These are phyloP conservation scores for Ophion slaviceki DNA, from an alignment of 2,888 invertebrate species.

Conservation along the genomic window DNA sequence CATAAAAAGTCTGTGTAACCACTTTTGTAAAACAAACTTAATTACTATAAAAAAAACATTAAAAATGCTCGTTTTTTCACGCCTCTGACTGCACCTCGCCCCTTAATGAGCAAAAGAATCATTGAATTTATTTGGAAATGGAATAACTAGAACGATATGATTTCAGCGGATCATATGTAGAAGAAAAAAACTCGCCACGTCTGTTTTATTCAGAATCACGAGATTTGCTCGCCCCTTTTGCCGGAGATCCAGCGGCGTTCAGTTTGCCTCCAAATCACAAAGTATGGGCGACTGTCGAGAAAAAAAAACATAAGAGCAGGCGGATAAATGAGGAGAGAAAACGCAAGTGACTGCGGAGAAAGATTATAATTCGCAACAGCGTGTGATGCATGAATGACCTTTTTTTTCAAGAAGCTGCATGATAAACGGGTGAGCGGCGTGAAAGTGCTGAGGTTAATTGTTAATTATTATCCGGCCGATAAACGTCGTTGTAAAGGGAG, in stretches of 20 bases:
- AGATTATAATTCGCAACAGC: slow-evolving; percentile 23
- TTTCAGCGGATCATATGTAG: neutral
- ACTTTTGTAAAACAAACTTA: no score
- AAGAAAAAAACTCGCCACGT: neutral
- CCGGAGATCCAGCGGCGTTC: no score
- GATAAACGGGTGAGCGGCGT: slow-evolving; percentile 58
- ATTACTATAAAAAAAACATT: no score
- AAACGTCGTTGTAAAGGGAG: slow-evolving; percentile 47
- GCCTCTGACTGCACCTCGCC: no score
- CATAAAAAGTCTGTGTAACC: no score
- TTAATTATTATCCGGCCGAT: slow-evolving; percentile 61
- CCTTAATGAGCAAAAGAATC: no score
- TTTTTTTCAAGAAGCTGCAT: slow-evolving; percentile 68
- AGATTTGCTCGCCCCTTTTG: no score
- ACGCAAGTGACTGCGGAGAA: slow-evolving; percentile 18
- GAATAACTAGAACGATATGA: no score
- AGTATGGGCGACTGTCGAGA: neutral
- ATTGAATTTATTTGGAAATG: no score
- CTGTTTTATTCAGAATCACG: neutral
- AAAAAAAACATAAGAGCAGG: neutral
- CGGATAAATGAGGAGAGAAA: neutral
- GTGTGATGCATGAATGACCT: slow-evolving; percentile 35
- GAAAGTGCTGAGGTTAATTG: slow-evolving; percentile 68
- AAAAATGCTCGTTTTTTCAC: no score
- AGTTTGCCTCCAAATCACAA: neutral